Base-by-base conservation (phyloP, 2,113 vertebrate species). In the Syngnathus floridae region DNA sequence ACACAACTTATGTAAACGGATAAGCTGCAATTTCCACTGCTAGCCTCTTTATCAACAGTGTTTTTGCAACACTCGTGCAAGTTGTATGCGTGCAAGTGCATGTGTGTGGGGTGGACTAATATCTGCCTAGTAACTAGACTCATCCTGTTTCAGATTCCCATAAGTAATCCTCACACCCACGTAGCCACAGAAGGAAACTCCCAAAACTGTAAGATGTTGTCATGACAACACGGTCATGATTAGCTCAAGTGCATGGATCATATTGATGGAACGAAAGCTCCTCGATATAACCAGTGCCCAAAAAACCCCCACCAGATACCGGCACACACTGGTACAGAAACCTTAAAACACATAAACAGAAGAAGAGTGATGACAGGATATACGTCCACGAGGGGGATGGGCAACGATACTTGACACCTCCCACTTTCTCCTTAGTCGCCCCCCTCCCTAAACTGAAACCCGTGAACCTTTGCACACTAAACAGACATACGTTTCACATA, bases 111-210 rank as follows among this genome's bases (percentile, higher is more conserved):
- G 26, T 59, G 60, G 65, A 61, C 52, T 66, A 69, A 59, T 78
- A 81, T 88, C 87, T 88, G 84, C 84, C 84, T 84, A 66, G 87
- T 84, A 83, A 88, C 84, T 79, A 78, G 69, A 76, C 55, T 71
- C 76, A 58, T 64, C 69, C 73, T 77, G 66, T 76, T 79, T 72
- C 66, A 77, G 73, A 86, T 85, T 77, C 69, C 65, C 71, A 76
- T 4, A 78, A 74, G 65, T 86, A 85, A 82, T 85, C 81, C 70
- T 59, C 65, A 51, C 46, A 68, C 61, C 52, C 62, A 12, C 63
- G 7, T 31, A 46, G 52, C 45, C 43, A 57, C 54, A 54, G 9
- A 40, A 17, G 36, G 5, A 22, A 62, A 80, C 49, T 62, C 56
- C 72, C 73, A 63, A 77, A 76, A 73, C 26, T 54, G 66, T 71